A percentile compares a stretch with the other conserved stretches of the same genome.
These are phyloP conservation scores for Chironomus tentans DNA, from an alignment of 2,888 invertebrate species.

Conservation along the genomic window DNA sequence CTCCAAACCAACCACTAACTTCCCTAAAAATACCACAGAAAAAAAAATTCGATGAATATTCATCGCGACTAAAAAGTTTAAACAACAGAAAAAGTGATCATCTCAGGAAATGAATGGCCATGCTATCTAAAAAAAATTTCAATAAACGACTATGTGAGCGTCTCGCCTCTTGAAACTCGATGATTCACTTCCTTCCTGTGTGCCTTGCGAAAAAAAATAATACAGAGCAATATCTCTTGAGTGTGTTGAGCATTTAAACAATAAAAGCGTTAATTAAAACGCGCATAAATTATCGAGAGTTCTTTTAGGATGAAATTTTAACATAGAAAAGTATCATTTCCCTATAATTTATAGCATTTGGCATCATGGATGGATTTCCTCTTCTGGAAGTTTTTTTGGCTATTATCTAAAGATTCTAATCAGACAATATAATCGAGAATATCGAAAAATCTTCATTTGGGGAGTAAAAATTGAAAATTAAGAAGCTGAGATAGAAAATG, in stretches of 20 bases:
- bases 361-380: background rate
- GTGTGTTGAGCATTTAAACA: slow-evolving; percentile 1
- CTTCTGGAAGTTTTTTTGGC: background rate
- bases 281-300: slow-evolving; percentile 18
- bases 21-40: background rate
- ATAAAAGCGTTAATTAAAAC: slow-evolving; percentile 23
- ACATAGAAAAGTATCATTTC: background rate
- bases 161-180: slow-evolving; percentile 1
- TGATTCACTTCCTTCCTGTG: slow-evolving; percentile 20
- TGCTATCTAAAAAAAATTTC: background rate
- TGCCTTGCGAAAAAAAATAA: background rate
- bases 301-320: background rate
- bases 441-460: background rate
- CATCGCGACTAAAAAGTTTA: background rate
- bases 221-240: background rate
- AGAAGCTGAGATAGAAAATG: background rate
- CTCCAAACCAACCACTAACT: too few species aligned
- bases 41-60: background rate
- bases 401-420: background rate
- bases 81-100: background rate
- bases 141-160: slow-evolving; percentile 3
- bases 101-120: background rate
- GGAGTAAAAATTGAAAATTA: slow-evolving; percentile 12
- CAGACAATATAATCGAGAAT: slow-evolving; percentile 16
- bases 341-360: background rate